Evolutionary conservation across 2,113 vertebrate genomes (phyloP).

Genomic region (Mustela lutreola): DNA sequence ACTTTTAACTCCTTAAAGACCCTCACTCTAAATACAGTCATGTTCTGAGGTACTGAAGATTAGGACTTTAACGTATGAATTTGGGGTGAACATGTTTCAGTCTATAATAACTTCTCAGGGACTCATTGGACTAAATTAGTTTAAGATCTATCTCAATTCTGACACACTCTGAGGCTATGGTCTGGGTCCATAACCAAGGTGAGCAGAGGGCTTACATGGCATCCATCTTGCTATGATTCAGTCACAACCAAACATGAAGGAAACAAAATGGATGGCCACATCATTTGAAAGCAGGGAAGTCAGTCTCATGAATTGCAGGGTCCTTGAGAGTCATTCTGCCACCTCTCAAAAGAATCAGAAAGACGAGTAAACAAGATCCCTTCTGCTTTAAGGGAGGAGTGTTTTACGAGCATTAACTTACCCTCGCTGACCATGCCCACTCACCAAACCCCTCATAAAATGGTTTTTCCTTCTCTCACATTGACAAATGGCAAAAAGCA

Average conservation of each 20-base stretch:
- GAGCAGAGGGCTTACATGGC: not conserved
- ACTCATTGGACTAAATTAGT: not conserved
- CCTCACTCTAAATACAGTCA: not conserved
- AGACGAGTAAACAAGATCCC: not conserved
- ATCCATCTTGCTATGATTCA: not conserved
- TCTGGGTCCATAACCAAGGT: not conserved
- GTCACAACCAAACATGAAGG: not conserved
- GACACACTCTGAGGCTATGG: not conserved
- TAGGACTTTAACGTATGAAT: not conserved
- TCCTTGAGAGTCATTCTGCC: not conserved
- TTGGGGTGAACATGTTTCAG: not conserved
- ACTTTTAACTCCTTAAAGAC: not conserved
- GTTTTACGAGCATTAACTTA: not conserved
- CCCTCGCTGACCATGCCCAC: not conserved
- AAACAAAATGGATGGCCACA: not conserved
- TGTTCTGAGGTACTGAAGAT: not conserved
- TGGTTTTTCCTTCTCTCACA: not conserved
- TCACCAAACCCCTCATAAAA: constrained; percentile 10
- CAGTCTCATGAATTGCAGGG: not conserved
- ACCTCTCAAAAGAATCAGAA: constrained; percentile 3
- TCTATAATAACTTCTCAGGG: not conserved
- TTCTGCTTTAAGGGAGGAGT: not conserved
- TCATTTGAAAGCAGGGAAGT: not conserved
- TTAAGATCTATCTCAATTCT: not conserved
- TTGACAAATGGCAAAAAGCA: constrained; percentile 64